Conservation (phyloP, 2,797 vertebrate genomes). For the Sylvilagus floridanus region DNA sequence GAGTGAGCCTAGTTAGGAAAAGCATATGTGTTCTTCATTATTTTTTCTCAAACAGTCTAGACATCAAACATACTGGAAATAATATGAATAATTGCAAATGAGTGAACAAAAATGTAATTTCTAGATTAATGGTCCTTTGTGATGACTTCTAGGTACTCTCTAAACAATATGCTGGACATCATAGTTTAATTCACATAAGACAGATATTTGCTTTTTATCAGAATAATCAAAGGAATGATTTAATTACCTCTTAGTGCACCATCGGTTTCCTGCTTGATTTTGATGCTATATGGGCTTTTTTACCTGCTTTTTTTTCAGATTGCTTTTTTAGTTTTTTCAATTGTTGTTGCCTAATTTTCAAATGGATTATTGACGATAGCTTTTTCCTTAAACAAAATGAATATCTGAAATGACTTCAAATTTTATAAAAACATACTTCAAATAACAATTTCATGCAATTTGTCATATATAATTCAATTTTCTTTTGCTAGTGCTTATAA, state of each 20-base stretch:
- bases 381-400: constrained; percentile 53
- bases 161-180: not conserved
- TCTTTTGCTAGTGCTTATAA: constrained; percentile 72
- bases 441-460: constrained; percentile 65
- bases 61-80: not conserved
- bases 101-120: not conserved
- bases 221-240: constrained; percentile 26
- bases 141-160: not conserved
- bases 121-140: not conserved
- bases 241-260: not conserved
- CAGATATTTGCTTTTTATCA: not conserved
- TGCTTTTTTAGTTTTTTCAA: constrained; percentile 7
- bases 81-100: not conserved
- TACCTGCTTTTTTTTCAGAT: not conserved
- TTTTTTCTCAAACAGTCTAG: not conserved
- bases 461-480: constrained; percentile 56
- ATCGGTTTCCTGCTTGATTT: not conserved
- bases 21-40: not conserved
- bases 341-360: not conserved
- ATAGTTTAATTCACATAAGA: not conserved
- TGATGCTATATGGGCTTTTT: not conserved
- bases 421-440: constrained; percentile 38
- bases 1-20: not conserved
- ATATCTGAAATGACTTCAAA: constrained; percentile 13
- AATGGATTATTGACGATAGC: constrained; percentile 5